Conservation (phyloP, 2,113 vertebrate species). For the Grammomys surdaster region DNA sequence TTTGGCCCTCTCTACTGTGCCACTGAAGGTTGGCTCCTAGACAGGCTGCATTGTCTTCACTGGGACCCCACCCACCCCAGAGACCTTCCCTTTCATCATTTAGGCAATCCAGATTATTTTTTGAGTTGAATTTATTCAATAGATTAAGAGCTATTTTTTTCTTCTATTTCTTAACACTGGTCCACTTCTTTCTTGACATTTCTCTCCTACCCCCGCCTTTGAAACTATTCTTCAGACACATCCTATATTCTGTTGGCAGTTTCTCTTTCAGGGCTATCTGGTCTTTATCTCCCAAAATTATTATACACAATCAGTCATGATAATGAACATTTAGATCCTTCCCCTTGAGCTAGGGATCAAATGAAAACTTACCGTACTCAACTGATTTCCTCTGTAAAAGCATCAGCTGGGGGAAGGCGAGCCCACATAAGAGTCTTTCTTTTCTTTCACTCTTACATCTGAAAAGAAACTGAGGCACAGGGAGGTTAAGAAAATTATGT, state of each 20-base stretch:
- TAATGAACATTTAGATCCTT: neutral
- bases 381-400: neutral
- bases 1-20: neutral
- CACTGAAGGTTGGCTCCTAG: neutral
- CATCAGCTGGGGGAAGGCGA: neutral
- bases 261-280: neutral
- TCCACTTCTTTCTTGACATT: neutral
- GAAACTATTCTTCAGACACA: neutral
- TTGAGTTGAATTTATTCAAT: slow-evolving; percentile 4
- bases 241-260: neutral
- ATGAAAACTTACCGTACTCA: neutral
- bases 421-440: neutral
- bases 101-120: neutral
- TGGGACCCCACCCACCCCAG: neutral
- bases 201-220: neutral
- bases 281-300: neutral
- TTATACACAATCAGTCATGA: neutral
- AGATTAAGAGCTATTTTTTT: neutral
- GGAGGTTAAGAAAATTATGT: neutral
- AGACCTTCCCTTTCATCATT: neutral
- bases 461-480: slow-evolving; percentile 23
- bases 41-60: neutral
- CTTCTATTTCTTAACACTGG: slow-evolving; percentile 39
- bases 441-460: neutral
- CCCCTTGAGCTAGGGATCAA: neutral